phyloP scores from a whole-genome alignment of 2,888 invertebrate species.

The Xestoiulus laeticollis region DNA sequence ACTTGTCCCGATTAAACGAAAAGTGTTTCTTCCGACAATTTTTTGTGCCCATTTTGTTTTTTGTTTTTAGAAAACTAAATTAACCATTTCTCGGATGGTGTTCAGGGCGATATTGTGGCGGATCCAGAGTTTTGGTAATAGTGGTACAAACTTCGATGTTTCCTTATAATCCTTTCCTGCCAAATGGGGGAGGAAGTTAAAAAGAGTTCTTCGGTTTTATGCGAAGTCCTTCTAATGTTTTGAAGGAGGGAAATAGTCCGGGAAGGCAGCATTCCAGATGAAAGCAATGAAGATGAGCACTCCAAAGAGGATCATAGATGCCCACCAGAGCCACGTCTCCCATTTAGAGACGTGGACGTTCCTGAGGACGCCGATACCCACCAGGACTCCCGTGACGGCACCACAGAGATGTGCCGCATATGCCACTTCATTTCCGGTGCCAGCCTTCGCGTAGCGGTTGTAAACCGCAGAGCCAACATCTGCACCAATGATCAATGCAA shows the following conservation, averaged over 20 bases:
- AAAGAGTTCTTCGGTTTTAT: no score
- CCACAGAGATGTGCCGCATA: conserved; percentile 95
- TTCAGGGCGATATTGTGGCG: no score
- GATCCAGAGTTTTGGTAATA: no score
- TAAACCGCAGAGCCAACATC: conserved; percentile 93
- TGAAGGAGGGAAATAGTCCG: conserved; percentile 59
- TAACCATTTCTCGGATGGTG: no score
- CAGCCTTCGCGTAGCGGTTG: conserved; percentile 78
- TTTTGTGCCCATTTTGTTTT: no score
- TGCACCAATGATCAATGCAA: conserved; percentile 79
- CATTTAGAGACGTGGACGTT: conserved; percentile 82
- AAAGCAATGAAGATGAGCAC: conserved; percentile 77
- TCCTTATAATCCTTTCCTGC: no score
- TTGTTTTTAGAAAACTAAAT: no score
- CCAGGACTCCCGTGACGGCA: conserved; percentile 83
- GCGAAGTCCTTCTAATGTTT: background rate
- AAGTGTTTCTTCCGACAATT: no score
- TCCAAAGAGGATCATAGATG: conserved; percentile 76
- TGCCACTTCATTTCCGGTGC: conserved; percentile 69
- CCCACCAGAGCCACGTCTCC: conserved; percentile 85
- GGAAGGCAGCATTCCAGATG: conserved; percentile 73
- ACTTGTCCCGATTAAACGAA: no score
- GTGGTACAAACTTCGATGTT: no score
- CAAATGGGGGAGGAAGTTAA: no score
- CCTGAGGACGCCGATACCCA: conserved; percentile 84